phyloP scores from a whole-genome alignment of 2,888 invertebrate species.

The Troglohyphantes excavatus region DNA sequence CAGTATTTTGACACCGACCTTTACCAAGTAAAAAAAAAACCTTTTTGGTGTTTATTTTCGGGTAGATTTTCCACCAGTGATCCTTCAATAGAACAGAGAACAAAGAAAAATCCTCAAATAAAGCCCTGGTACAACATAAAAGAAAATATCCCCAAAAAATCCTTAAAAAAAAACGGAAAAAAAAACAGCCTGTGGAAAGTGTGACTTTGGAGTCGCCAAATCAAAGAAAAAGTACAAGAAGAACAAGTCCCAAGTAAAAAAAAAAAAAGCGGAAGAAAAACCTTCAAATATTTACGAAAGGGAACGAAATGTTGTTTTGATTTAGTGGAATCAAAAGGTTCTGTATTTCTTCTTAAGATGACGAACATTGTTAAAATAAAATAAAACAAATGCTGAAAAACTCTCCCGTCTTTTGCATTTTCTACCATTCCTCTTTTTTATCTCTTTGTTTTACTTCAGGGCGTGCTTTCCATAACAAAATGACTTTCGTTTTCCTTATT shows the following conservation, averaged over 20 bases:
- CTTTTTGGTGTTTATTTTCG: conserved; percentile 42
- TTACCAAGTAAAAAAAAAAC: not conserved
- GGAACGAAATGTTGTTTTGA: conserved; percentile 61
- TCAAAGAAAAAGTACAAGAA: conserved; percentile 21
- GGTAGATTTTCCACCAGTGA: conserved; percentile 31
- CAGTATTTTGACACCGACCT: not conserved
- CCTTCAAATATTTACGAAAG: conserved; percentile 63
- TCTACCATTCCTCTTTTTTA: not conserved
- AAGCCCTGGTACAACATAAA: conserved; percentile 14
- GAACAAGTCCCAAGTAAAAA: not conserved
- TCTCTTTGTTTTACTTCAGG: conserved; percentile 41
- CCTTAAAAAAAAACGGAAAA: not conserved
- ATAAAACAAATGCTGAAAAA: conserved; percentile 40
- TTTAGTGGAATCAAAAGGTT: conserved; percentile 67
- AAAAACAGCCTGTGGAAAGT: conserved; percentile 34
- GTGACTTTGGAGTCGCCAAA: conserved; percentile 41
- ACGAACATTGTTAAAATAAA: conserved; percentile 42
- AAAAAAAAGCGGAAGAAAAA: conserved; percentile 3
- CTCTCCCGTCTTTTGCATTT: conserved; percentile 11
- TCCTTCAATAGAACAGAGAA: conserved; percentile 14
- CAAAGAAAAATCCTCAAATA: conserved; percentile 20
- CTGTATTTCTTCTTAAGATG: conserved; percentile 24
- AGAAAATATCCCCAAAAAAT: not conserved
- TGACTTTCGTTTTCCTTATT: conserved; percentile 17
- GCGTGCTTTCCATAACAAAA: conserved; percentile 32